A percentile compares a stretch with the other conserved stretches of the same genome.
Evolutionary conservation across 37 sponge, comb jelly and placozoan genomes (phyloP).

Genomic region (Eunapius fragilis): DNA sequence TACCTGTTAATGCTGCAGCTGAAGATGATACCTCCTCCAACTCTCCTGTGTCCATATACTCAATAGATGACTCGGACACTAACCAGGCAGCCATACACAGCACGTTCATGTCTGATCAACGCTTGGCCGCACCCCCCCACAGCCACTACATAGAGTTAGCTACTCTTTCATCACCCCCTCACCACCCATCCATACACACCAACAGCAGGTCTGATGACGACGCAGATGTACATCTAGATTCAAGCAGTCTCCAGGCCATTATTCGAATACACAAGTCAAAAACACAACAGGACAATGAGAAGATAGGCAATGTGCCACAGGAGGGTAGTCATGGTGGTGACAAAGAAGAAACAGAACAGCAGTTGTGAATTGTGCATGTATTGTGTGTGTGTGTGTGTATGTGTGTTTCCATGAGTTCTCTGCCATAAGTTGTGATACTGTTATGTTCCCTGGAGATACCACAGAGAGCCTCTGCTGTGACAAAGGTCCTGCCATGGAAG

Average conservation of each 20-base stretch:
- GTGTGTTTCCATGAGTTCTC: background rate
- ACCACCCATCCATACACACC: background rate
- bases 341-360: background rate
- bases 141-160: background rate
- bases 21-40: background rate
- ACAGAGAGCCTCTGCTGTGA: constrained; percentile 50
- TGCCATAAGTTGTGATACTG: background rate
- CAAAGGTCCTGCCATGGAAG: constrained; percentile 55
- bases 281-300: background rate
- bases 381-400: background rate
- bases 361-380: background rate
- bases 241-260: background rate
- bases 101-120: background rate
- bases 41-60: background rate
- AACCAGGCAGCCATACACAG: background rate
- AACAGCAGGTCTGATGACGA: background rate
- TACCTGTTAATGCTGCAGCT: background rate
- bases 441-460: constrained; percentile 62
- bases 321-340: background rate
- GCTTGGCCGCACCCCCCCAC: background rate
- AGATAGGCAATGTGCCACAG: background rate
- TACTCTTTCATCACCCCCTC: background rate
- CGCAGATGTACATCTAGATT: background rate
- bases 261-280: background rate
- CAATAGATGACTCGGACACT: background rate